These are phyloP conservation scores for Phania funesta DNA, from an alignment of 2,888 invertebrate genomes.

Conservation along the genomic window DNA sequence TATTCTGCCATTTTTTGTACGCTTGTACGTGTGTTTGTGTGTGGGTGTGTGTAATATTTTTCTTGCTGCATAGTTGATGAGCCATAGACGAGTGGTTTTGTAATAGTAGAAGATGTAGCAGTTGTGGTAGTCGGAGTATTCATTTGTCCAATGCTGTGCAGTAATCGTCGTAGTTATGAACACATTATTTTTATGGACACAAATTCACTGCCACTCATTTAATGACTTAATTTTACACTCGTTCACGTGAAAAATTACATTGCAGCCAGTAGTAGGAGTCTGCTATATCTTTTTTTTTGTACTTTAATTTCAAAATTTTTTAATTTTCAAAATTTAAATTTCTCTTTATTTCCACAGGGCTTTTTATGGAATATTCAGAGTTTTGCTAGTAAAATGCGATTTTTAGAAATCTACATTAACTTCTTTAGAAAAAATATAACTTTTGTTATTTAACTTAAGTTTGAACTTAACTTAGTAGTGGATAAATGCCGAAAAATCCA, in stretches of 20 bases:
- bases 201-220: constrained; percentile 72
- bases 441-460: too few species aligned
- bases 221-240: constrained; percentile 80
- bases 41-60: not conserved
- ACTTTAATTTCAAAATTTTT: constrained; percentile 8
- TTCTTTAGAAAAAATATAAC: too few species aligned
- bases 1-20: constrained; percentile 1
- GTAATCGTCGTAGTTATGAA: constrained; percentile 55
- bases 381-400: too few species aligned
- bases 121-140: constrained; percentile 12
- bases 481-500: too few species aligned
- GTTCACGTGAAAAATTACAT: constrained; percentile 80
- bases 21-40: not conserved
- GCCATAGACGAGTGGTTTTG: constrained; percentile 34
- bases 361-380: too few species aligned
- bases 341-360: too few species aligned
- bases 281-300: constrained; percentile 57
- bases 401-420: too few species aligned
- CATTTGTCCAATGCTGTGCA: constrained; percentile 38
- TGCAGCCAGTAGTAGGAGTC: constrained; percentile 65
- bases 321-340: constrained; percentile 16
- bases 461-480: too few species aligned
- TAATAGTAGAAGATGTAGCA: constrained; percentile 8
- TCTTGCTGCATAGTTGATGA: constrained; percentile 39
- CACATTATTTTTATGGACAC: constrained; percentile 68